Conservation (phyloP, 2,888 invertebrate genomes). For the Drosophila falleni region DNA sequence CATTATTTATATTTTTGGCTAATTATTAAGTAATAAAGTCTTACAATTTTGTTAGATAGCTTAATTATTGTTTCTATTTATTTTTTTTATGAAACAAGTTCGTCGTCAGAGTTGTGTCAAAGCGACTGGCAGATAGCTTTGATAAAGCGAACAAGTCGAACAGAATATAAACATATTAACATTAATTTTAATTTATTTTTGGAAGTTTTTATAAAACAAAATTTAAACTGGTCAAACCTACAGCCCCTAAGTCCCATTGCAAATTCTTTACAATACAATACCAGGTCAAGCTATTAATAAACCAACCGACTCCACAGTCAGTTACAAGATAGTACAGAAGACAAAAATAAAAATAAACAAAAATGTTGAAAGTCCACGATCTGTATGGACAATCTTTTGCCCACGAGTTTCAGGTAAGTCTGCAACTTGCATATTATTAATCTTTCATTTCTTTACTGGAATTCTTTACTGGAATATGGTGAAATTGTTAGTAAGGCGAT, state of each 20-base stretch:
- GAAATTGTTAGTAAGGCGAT: neutral
- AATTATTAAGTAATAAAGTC: no score
- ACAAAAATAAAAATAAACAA: neutral
- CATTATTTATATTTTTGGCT: no score
- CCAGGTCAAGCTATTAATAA: neutral
- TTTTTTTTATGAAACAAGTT: neutral
- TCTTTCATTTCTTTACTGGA: no score
- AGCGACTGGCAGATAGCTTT: constrained; percentile 2
- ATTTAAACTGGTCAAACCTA: constrained; percentile 11
- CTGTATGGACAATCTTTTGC: constrained; percentile 47
- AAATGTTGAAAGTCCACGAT: constrained; percentile 43
- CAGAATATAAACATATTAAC: constrained; percentile 9
- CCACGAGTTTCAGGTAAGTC: constrained; percentile 52
- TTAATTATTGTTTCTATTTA: no score
- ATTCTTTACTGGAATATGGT: neutral
- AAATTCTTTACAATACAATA: neutral
- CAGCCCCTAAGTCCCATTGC: neutral
- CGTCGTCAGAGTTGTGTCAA: neutral
- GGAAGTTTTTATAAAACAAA: constrained; percentile 13
- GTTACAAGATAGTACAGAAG: neutral
- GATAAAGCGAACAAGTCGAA: constrained; percentile 8
- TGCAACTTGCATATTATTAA: neutral
- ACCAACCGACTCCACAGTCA: neutral
- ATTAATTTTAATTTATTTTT: constrained; percentile 6
- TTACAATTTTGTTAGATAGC: no score